Evolutionary conservation across 2,113 vertebrate genomes (phyloP).

Genomic region (Psephotus haematonotus): DNA sequence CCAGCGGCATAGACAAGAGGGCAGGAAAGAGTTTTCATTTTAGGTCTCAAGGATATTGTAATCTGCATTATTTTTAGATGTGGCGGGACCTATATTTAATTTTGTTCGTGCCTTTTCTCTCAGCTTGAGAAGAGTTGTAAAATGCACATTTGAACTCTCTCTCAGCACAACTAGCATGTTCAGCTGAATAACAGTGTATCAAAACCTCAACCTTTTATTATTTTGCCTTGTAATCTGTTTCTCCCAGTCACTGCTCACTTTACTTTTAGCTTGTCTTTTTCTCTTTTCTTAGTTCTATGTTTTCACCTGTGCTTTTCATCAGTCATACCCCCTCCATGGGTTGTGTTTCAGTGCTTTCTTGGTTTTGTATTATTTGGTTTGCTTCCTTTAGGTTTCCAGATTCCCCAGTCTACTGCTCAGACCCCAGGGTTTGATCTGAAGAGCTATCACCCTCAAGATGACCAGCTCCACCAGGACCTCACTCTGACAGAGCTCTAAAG

Average conservation of each 20-base stretch:
- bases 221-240: neutral
- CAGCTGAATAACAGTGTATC: neutral
- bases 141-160: neutral
- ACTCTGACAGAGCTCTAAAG: neutral
- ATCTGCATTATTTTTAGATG: neutral
- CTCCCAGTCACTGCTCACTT: neutral
- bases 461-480: neutral
- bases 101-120: neutral
- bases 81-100: neutral
- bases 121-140: neutral
- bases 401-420: neutral
- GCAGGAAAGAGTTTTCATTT: neutral
- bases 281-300: neutral
- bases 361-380: neutral
- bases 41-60: neutral
- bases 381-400: neutral
- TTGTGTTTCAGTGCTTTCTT: neutral
- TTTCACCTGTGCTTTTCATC: neutral
- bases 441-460: neutral
- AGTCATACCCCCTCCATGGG: neutral
- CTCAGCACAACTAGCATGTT: neutral
- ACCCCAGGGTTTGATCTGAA: neutral
- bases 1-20: neutral
- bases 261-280: neutral
- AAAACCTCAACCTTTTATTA: neutral